Percentiles rank a stretch among this genome's conserved stretches.
These are phyloP conservation scores for Copidosoma aretas DNA, from an alignment of 2,888 invertebrate genomes.

Conservation along the genomic window DNA sequence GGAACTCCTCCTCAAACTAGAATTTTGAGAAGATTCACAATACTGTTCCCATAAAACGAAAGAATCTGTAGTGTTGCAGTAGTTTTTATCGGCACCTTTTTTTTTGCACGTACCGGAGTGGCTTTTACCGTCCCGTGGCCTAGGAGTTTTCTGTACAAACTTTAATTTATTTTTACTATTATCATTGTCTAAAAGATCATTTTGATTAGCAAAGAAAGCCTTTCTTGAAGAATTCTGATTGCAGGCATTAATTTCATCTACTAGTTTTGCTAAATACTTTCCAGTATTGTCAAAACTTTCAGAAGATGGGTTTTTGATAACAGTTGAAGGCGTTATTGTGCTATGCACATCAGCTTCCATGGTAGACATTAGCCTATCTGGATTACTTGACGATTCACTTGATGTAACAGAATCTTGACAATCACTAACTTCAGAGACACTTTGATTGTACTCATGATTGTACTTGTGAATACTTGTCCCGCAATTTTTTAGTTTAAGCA, in stretches of 20 bases:
- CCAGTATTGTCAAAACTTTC: slow-evolving; percentile 9
- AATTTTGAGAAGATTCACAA: slow-evolving; percentile 19
- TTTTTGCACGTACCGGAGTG: not conserved
- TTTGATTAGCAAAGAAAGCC: slow-evolving; percentile 30
- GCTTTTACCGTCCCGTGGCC: not conserved
- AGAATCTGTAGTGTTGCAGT: slow-evolving; percentile 37
- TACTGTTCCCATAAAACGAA: slow-evolving; percentile 34
- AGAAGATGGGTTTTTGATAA: slow-evolving; percentile 4
- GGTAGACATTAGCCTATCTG: slow-evolving; percentile 17
- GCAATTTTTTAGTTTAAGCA: slow-evolving; percentile 2
- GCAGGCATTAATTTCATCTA: slow-evolving; percentile 3
- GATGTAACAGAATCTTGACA: not conserved
- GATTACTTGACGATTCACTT: not conserved
- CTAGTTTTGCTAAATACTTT: slow-evolving; percentile 1
- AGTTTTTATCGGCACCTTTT: slow-evolving; percentile 25
- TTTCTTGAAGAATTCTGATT: slow-evolving; percentile 11
- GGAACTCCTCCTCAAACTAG: slow-evolving; percentile 14
- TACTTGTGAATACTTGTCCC: not conserved
- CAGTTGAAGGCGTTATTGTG: slow-evolving; percentile 9
- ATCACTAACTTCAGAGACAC: not conserved
- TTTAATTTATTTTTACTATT: not conserved
- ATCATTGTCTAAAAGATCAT: slow-evolving; percentile 4
- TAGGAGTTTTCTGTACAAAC: not conserved
- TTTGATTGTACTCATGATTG: too few species aligned
- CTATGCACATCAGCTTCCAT: slow-evolving; percentile 29